A percentile compares a stretch with the other conserved stretches of the same genome.
These are phyloP conservation scores for Hyperoplus immaculatus DNA, from an alignment of 2,797 vertebrate genomes.

Conservation along the genomic window DNA sequence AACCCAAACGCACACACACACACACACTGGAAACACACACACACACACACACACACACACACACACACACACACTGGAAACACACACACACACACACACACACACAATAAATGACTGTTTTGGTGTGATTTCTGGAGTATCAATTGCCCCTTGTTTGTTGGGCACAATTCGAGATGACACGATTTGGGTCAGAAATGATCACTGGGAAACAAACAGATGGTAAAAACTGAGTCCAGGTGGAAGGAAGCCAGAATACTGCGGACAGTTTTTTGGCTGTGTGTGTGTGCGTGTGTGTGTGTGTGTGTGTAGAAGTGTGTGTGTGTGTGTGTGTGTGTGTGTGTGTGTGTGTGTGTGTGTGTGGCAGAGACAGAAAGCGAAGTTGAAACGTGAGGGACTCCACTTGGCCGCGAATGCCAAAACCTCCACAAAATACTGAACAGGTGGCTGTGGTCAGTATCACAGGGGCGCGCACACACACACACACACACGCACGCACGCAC, in stretches of 20 bases:
- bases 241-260: conserved; percentile 55
- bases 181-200: conserved; percentile 70
- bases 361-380: conserved; percentile 64
- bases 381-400: conserved; percentile 59
- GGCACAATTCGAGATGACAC: conserved; percentile 23
- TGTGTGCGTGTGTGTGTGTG: too few relatives aligned
- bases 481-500: too few relatives aligned
- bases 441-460: conserved; percentile 48
- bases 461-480: too few relatives aligned
- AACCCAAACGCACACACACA: background rate
- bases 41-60: too few relatives aligned
- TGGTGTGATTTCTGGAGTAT: conserved; percentile 30
- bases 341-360: background rate
- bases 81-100: background rate
- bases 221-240: conserved; percentile 68
- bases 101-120: conserved; percentile 11
- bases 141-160: conserved; percentile 28
- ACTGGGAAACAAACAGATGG: conserved; percentile 71
- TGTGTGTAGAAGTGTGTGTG: too few relatives aligned
- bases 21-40: too few relatives aligned
- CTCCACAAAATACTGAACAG: conserved; percentile 55
- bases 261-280: conserved; percentile 64
- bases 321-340: too few relatives aligned
- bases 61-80: too few relatives aligned
- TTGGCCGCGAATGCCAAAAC: conserved; percentile 34